Conservation (phyloP, 2,113 vertebrate species). For the Eurystomus gularis region DNA sequence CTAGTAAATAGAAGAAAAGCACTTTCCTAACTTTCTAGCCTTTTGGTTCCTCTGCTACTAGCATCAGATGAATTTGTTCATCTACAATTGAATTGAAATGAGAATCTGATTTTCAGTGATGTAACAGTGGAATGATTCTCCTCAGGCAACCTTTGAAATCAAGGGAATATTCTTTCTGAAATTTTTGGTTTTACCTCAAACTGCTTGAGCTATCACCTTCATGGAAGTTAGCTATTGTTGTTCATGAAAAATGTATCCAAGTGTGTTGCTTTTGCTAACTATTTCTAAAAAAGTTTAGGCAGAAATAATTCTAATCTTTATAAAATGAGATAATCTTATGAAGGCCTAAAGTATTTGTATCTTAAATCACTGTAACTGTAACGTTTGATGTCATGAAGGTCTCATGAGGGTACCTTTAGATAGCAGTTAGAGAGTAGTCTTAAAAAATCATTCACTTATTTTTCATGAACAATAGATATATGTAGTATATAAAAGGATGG, state of each 20-base stretch:
- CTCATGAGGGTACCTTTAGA: not conserved
- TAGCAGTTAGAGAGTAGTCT: not conserved
- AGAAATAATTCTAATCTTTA: not conserved
- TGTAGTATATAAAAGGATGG: not conserved
- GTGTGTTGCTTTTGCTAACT: not conserved
- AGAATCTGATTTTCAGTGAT: conserved; percentile 35
- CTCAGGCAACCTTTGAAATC: conserved; percentile 4
- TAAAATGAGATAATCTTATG: not conserved
- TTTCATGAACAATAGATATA: not conserved
- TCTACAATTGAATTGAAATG: conserved; percentile 59
- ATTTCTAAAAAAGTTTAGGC: not conserved
- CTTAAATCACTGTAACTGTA: not conserved
- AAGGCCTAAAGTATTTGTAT: not conserved
- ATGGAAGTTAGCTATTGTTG: not conserved
- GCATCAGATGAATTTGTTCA: conserved; percentile 29
- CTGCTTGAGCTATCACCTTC: not conserved
- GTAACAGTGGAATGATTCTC: conserved; percentile 45
- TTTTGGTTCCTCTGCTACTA: not conserved
- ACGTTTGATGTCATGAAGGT: not conserved
- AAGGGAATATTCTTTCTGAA: not conserved
- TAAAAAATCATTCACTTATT: not conserved
- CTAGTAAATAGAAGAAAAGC: not conserved
- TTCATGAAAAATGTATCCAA: not conserved
- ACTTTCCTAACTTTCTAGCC: conserved; percentile 1
- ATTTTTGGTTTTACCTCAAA: not conserved